These are phyloP conservation scores for Beroe ovata DNA, from an alignment of 37 sponge, comb jelly and placozoan genomes.

Conservation along the genomic window DNA sequence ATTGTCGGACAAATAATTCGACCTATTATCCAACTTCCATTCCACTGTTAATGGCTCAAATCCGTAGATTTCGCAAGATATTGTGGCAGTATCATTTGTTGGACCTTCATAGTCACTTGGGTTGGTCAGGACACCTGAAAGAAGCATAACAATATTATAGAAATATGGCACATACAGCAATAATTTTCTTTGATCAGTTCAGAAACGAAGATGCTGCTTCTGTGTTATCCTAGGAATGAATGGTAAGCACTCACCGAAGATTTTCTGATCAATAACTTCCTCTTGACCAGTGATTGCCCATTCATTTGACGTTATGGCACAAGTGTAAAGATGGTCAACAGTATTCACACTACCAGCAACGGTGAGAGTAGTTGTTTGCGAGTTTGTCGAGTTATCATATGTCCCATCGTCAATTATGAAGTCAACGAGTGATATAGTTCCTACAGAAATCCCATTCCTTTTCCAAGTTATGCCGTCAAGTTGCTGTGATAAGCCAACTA, in stretches of 20 bases:
- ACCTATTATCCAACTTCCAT: background rate
- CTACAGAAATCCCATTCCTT: background rate
- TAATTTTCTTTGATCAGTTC: no score
- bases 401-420: background rate
- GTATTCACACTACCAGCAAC: slow-evolving; percentile 1
- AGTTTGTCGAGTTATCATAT: background rate
- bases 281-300: background rate
- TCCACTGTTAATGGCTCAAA: background rate
- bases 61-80: background rate
- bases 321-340: slow-evolving; percentile 8
- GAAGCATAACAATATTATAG: no score
- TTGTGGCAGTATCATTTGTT: background rate
- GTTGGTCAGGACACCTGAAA: background rate
- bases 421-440: background rate
- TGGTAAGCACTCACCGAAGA: slow-evolving; percentile 33
- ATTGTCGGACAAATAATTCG: background rate
- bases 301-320: background rate
- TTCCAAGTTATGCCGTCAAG: background rate
- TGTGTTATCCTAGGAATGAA: no score
- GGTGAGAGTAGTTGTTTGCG: background rate
- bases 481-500: background rate
- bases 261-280: background rate
- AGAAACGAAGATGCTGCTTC: no score
- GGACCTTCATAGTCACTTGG: background rate
- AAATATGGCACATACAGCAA: no score